Evolutionary conservation across 2,797 vertebrate genomes (phyloP), one percentile per base, ranked within the genome.

Genomic region (Cossypha niveicapilla): DNA sequence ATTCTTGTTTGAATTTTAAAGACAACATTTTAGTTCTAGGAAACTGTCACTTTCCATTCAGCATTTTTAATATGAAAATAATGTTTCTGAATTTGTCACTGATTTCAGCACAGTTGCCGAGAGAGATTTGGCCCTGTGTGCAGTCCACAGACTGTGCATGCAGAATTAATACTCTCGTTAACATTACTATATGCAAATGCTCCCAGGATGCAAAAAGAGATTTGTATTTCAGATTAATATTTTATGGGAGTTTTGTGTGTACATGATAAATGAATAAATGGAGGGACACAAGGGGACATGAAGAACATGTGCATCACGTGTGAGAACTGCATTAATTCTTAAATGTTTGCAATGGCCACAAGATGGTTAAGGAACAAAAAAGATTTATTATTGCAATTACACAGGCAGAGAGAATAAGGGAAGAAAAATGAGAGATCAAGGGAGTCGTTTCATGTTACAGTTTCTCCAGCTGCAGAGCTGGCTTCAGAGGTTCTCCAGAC

Each of bases 141-240:
- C 58, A 90, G 85, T 83, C 66, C 81, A 94, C 92, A 94, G 84
- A 65, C 86, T 72, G 65, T 72, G 87, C 86, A 95, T 92, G 91
- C 88, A 93, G 92, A 95, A 96, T 94, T 94, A 96, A 96, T 95
- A 92, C 90, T 94, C 92, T 95, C 6, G 35, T 95, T 96, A 95
- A 91, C 94, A 88, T 80, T 93, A 67, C 91, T 94, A 80, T 95
- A 94, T 92, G 93, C 93, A 95, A 95, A 96, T 86, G 34, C 22
- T 94, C 91, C 87, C 81, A 91, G 65, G 90, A 82, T 93, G 86
- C 67, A 91, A 67, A 93, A 85, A 92, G 60, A 94, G 76, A 93
- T 95, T 83, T 96, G 94, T 95, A 95, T 96, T 95, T 93, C 86
- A 91, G 83, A 96, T 95, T 95, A 96, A 96, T 96, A 95, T 95